These are phyloP conservation scores for Axinella damicornis DNA, from an alignment of 37 sponge, comb jelly and placozoan genomes.

Conservation along the genomic window DNA sequence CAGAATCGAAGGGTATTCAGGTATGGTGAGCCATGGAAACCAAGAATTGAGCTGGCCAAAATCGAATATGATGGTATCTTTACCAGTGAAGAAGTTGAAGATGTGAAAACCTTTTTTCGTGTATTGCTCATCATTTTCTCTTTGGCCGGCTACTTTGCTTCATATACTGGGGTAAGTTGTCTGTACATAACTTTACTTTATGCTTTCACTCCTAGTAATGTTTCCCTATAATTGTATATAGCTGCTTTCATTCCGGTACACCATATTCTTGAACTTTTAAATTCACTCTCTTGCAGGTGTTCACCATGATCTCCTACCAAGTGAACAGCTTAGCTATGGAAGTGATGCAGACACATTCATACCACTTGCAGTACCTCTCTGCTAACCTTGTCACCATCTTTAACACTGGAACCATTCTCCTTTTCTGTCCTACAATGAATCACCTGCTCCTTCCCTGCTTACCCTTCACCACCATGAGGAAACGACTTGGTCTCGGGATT, in stretches of 20 bases:
- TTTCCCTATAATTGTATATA: too few species aligned
- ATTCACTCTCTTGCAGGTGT: neutral
- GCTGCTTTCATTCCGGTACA: too few species aligned
- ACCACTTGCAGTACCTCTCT: neutral
- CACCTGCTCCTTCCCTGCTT: slow-evolving; percentile 31
- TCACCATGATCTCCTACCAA: neutral
- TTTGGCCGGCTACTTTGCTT: slow-evolving; percentile 11
- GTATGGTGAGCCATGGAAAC: slow-evolving; percentile 44
- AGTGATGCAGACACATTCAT: neutral
- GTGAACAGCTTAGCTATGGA: neutral
- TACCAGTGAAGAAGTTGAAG: slow-evolving; percentile 53
- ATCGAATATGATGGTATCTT: slow-evolving; percentile 51
- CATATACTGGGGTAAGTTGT: slow-evolving; percentile 31
- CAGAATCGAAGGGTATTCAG: slow-evolving; percentile 37
- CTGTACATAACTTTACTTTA: neutral
- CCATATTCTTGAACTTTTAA: too few species aligned
- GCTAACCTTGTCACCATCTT: neutral
- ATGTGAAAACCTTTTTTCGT: slow-evolving; percentile 50
- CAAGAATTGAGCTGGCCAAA: slow-evolving; percentile 61
- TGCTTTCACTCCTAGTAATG: too few species aligned
- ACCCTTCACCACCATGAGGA: slow-evolving; percentile 18
- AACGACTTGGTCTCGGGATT: slow-evolving; percentile 16
- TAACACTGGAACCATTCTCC: neutral
- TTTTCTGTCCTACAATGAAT: slow-evolving; percentile 30
- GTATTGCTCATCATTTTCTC: slow-evolving; percentile 40